Conservation (phyloP, 2,888 invertebrate genomes). For the Drosophila anceps region DNA sequence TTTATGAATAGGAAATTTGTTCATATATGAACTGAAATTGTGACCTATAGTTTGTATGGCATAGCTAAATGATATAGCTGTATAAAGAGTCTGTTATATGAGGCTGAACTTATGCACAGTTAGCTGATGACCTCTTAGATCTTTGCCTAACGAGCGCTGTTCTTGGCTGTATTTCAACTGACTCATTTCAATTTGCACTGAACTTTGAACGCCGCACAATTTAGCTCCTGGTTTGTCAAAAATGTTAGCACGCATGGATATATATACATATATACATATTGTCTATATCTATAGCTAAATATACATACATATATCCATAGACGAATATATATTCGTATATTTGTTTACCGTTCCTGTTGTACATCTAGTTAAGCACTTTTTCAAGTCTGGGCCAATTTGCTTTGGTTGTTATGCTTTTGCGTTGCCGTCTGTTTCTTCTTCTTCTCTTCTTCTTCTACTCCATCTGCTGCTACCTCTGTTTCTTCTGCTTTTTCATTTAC, state of each 20-base stretch:
- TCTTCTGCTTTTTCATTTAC: constrained; percentile 42
- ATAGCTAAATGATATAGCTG: neutral
- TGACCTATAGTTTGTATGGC: neutral
- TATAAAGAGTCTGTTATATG: too few species aligned
- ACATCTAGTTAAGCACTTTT: constrained; percentile 39
- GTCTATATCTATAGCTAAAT: too few species aligned
- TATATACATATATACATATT: neutral
- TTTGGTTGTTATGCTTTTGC: constrained; percentile 29
- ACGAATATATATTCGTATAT: neutral
- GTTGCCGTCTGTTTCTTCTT: constrained; percentile 14
- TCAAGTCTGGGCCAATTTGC: constrained; percentile 46
- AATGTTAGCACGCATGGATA: neutral
- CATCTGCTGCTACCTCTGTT: constrained; percentile 10
- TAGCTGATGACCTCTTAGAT: too few species aligned
- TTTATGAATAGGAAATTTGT: too few species aligned
- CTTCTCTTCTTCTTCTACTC: constrained; percentile 4
- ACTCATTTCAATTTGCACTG: constrained; percentile 24
- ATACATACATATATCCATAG: neutral
- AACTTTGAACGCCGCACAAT: constrained; percentile 23
- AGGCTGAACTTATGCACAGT: too few species aligned
- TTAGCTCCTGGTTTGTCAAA: constrained; percentile 3
- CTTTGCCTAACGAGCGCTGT: neutral
- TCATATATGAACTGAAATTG: neutral
- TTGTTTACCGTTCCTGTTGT: constrained; percentile 25
- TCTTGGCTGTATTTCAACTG: neutral